phyloP scores from a whole-genome alignment of 2,888 invertebrate genomes.

The Cryptosula pallasiana region DNA sequence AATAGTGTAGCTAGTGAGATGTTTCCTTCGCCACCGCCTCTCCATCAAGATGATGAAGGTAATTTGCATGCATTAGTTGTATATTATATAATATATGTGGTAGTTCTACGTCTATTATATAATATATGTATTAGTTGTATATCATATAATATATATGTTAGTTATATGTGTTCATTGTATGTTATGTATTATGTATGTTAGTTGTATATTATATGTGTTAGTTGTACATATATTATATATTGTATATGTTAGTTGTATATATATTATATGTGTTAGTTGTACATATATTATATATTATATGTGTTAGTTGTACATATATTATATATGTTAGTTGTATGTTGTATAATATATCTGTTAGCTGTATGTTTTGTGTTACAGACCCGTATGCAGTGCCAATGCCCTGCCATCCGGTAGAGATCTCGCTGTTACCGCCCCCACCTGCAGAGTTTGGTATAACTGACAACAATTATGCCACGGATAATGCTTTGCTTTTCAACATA shows the following conservation, averaged over 20 bases:
- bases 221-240: neutral
- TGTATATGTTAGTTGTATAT: neutral
- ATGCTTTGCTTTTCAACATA: neutral
- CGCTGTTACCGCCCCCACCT: slow-evolving; percentile 5
- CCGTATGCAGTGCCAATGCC: slow-evolving; percentile 15
- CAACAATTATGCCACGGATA: neutral
- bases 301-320: neutral
- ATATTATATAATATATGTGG: neutral
- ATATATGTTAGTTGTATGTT: neutral
- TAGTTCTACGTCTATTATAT: neutral
- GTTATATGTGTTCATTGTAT: neutral
- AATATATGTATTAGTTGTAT: neutral
- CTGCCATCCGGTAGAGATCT: neutral
- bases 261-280: neutral
- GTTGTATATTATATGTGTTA: neutral
- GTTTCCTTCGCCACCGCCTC: neutral
- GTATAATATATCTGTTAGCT: neutral
- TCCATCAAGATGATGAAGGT: slow-evolving; percentile 21
- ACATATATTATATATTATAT: neutral
- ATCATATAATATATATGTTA: neutral
- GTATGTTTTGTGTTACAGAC: neutral
- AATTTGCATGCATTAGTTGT: neutral
- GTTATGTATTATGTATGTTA: neutral
- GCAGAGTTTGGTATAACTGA: slow-evolving; percentile 1
- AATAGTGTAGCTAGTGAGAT: neutral